Percentiles rank a stretch among this genome's conserved stretches.
Conservation (phyloP, 2,888 invertebrate species). For the Trichopoda pennipes region DNA sequence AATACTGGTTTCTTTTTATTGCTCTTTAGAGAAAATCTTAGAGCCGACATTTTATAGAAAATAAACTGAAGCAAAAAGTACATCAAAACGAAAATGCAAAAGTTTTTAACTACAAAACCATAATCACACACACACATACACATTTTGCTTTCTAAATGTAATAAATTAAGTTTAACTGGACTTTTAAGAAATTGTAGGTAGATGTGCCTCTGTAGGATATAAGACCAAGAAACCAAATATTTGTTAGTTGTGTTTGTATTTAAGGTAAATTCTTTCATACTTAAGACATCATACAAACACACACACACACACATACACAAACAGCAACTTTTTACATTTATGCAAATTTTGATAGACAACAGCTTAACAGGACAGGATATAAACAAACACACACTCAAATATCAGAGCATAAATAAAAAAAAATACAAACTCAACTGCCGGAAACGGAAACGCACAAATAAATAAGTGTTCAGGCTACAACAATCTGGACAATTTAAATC, state of each 20-base stretch:
- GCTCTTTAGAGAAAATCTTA: slow-evolving; percentile 29
- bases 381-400: not conserved
- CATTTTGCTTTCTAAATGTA: slow-evolving; percentile 44
- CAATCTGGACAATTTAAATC: not conserved
- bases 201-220: not conserved
- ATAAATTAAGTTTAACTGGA: slow-evolving; percentile 59
- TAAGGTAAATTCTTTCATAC: slow-evolving; percentile 46
- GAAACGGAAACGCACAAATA: slow-evolving; percentile 49
- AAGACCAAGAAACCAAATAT: slow-evolving; percentile 61
- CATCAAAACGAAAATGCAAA: slow-evolving; percentile 13
- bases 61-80: slow-evolving; percentile 6
- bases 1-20: slow-evolving; percentile 3
- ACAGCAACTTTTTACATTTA: not conserved
- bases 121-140: slow-evolving; percentile 21
- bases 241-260: slow-evolving; percentile 55
- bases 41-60: slow-evolving; percentile 46
- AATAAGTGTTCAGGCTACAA: not conserved
- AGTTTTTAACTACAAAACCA: slow-evolving; percentile 34
- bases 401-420: not conserved
- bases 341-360: slow-evolving; percentile 35
- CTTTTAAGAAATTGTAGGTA: slow-evolving; percentile 9
- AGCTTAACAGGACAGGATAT: slow-evolving; percentile 32
- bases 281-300: not conserved
- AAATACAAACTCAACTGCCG: not conserved
- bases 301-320: not conserved